A percentile compares a stretch with the other conserved stretches of the same genome.
Conservation (phyloP, 2,113 vertebrate genomes). For the Monopterus albus region DNA sequence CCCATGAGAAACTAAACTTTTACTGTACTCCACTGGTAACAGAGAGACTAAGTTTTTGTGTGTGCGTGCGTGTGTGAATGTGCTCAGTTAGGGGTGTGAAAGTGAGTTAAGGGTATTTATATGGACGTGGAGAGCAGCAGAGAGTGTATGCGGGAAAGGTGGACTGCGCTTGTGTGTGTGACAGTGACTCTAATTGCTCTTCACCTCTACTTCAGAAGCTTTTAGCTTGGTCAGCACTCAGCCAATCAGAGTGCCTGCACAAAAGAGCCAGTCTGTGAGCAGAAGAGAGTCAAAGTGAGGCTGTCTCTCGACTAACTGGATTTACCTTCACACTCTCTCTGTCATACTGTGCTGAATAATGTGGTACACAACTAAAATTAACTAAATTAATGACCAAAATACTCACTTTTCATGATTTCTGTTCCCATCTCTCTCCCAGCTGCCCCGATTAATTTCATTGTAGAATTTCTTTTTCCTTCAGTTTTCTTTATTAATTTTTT, state of each 20-base stretch:
- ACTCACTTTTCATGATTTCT: constrained; percentile 19
- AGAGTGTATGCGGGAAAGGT: not conserved
- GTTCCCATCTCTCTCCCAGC: constrained; percentile 11
- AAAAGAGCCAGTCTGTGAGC: constrained; percentile 48
- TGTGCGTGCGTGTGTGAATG: not conserved
- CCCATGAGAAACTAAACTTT: not conserved
- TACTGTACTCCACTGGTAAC: too few species aligned
- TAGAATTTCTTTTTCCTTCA: constrained; percentile 5
- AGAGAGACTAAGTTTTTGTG: too few species aligned
- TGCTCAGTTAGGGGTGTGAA: not conserved
- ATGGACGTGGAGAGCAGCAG: constrained; percentile 5
- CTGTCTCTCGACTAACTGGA: constrained; percentile 68
- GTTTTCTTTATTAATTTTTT: not conserved
- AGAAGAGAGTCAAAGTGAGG: constrained; percentile 37
- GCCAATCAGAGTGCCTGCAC: constrained; percentile 57
- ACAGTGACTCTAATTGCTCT: constrained; percentile 78
- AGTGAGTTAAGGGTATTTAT: constrained; percentile 10
- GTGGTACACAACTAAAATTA: constrained; percentile 44
- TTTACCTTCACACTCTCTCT: constrained; percentile 58
- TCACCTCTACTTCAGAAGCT: constrained; percentile 82
- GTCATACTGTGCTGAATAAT: constrained; percentile 30
- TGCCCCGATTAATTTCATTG: constrained; percentile 27
- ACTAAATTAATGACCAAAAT: constrained; percentile 60
- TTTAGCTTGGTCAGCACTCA: constrained; percentile 77
- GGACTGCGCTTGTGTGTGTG: constrained; percentile 27